phyloP scores from a whole-genome alignment of 2,888 invertebrate species.

The Monochamus alternatus region DNA sequence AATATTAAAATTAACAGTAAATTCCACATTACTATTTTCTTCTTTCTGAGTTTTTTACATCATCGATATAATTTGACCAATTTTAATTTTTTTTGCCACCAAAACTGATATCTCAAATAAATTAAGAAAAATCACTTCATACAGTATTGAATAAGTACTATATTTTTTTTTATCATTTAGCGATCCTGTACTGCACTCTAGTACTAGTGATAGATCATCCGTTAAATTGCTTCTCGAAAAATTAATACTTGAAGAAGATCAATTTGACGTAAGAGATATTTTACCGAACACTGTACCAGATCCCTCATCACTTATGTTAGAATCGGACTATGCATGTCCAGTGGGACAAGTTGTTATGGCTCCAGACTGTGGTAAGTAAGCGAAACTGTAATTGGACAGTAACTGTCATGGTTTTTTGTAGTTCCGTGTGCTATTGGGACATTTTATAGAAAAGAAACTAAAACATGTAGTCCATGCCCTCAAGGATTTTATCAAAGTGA shows the following conservation, averaged over 20 bases:
- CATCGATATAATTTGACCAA: too few relatives aligned
- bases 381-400: not conserved
- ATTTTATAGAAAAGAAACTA: slow-evolving; percentile 83
- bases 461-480: slow-evolving; percentile 88
- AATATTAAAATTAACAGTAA: too few relatives aligned
- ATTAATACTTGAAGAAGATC: slow-evolving; percentile 93
- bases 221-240: slow-evolving; percentile 90
- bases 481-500: slow-evolving; percentile 95
- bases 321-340: slow-evolving; percentile 94
- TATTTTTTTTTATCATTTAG: slow-evolving; percentile 69
- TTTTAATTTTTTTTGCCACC: too few relatives aligned
- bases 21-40: too few relatives aligned
- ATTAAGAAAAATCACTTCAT: too few relatives aligned
- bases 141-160: too few relatives aligned
- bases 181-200: slow-evolving; percentile 91
- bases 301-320: slow-evolving; percentile 88
- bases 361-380: slow-evolving; percentile 86
- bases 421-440: slow-evolving; percentile 95
- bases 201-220: slow-evolving; percentile 89
- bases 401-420: slow-evolving; percentile 63
- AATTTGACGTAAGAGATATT: slow-evolving; percentile 93
- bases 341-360: slow-evolving; percentile 95
- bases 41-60: too few relatives aligned
- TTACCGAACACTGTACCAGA: slow-evolving; percentile 96
- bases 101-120: not conserved